Conservation (phyloP, 2,797 vertebrate species). For the Peromyscus melanophrys region DNA sequence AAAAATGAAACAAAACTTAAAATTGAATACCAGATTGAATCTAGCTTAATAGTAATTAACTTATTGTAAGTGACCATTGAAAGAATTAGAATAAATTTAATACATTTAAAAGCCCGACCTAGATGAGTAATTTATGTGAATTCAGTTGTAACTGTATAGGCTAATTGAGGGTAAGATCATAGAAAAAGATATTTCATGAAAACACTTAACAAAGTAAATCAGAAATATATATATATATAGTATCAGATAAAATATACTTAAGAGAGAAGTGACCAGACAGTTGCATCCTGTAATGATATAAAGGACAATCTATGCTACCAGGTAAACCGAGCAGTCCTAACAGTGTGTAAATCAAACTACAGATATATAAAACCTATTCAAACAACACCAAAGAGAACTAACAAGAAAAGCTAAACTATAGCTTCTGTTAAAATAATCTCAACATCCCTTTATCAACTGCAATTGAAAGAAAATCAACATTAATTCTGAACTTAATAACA, state of each 20-base stretch:
- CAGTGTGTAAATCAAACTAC: background rate
- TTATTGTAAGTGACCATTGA: background rate
- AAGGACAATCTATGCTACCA: fast-evolving
- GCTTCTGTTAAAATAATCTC: background rate
- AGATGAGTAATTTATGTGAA: background rate
- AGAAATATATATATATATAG: background rate
- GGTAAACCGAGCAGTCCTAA: background rate
- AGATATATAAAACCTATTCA: background rate
- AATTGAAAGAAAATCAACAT: slow-evolving; percentile 14
- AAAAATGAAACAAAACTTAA: background rate
- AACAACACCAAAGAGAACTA: background rate
- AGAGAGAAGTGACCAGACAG: background rate
- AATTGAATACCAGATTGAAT: background rate
- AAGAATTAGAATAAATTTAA: background rate
- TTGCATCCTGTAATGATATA: background rate
- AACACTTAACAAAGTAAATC: slow-evolving; percentile 5
- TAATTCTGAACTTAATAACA: background rate
- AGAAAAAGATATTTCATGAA: background rate
- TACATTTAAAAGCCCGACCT: background rate
- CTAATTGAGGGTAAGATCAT: background rate
- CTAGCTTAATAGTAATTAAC: background rate
- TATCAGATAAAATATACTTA: background rate
- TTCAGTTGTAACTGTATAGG: background rate
- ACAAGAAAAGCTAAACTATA: background rate
- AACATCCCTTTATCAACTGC: background rate